Base-by-base conservation (phyloP, 2,888 invertebrate genomes). In the Deilephila porcellus region DNA sequence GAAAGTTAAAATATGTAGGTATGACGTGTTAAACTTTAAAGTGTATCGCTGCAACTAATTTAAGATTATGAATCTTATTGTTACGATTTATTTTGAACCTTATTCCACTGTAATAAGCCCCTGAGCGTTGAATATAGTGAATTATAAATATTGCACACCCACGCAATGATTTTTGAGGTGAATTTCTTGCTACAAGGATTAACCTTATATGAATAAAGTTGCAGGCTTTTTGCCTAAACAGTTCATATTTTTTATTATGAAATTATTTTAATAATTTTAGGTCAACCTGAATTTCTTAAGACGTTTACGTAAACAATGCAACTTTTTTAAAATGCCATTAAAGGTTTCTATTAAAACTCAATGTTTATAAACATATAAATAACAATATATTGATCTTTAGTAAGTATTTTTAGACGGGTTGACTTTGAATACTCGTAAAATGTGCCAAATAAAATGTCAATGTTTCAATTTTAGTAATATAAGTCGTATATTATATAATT, bases 1-100 rank as follows among this genome's bases (percentile, higher is more conserved):
- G 45, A 25, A 52, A 25, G 25, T 52, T 67, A 45, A 45, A 25
- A 67, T 67, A 67, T 67, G 67, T 67, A 67, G 67, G 67, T 32
- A 62, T 32, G 71, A 73, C 71, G 62, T 52, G 52, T 67, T 19
- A 25, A 52, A 52, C 52, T 45, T 52, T 25, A 17, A 14, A 67
- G 5, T 67, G 52, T 45, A 17, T n/a, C n/a, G 25, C 25, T 52
- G 67, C 60, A 60, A 60, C 60, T 52, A 17, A 6, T 67, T 56
- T 56, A 6, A 20, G 17, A 52, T 37, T 6, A 52, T 20, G 67
- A 25, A 17, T 14, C 25, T 25, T 45, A 45, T 67, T 14, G n/a
- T 19, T n/a, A n/a, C 17, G 7, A 37, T n/a, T 11, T 25, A 67
- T 25, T 67, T 52, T 67, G n/a, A 5, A 29, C 45, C 52, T 14